A percentile compares a stretch with the other conserved stretches of the same genome.
Conservation (phyloP, 2,113 vertebrate species). For the Xenopus tropicalis region UCB_Xtro_10.0 CM004443.2:178454501-178455000, state of each 20-base stretch:
- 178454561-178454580: no score
- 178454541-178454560: no score
- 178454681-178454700: no score
- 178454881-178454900: conserved; percentile 97
- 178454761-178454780: conserved; percentile 95
- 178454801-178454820: conserved; percentile 87
- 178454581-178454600: no score
- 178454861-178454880: conserved; percentile 99
- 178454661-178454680: no score
- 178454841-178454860: conserved; percentile 91
- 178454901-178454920: conserved; percentile 96
- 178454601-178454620: no score
- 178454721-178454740: conserved; percentile 73
- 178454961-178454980: conserved; percentile 89
- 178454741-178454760: conserved; percentile 88
- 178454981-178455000: conserved; percentile 90
- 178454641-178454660: no score
- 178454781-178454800: conserved; percentile 90
- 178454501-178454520: no score
- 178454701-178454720: conserved; percentile 52
- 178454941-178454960: conserved; percentile 88
- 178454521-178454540: no score
- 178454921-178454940: conserved; percentile 87
- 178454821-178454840: conserved; percentile 96
- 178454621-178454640: no score